These are phyloP conservation scores for Lottia scabra DNA, from an alignment of 2,888 invertebrate species.

Conservation along the genomic window DNA sequence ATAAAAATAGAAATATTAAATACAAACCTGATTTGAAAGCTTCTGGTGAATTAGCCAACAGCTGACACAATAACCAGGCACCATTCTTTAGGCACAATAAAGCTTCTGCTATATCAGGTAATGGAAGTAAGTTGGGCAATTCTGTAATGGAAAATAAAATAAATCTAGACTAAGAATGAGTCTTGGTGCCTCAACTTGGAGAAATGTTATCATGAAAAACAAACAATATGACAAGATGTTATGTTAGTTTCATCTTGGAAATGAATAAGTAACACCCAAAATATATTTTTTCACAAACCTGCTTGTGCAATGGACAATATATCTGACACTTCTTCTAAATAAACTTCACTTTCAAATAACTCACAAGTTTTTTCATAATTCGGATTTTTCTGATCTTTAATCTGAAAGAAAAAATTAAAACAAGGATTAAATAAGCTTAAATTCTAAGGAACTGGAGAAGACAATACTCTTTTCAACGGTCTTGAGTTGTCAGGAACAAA, in stretches of 20 bases:
- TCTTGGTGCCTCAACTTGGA: no score
- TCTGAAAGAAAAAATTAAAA: constrained; percentile 48
- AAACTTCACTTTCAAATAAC: constrained; percentile 93
- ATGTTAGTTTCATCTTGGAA: no score
- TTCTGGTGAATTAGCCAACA: constrained; percentile 95
- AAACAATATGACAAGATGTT: no score
- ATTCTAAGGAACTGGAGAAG: no score
- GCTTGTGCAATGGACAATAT: constrained; percentile 93
- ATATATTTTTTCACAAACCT: constrained; percentile 41
- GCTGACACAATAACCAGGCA: constrained; percentile 87
- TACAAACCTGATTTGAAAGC: constrained; percentile 85
- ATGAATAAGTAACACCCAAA: no score
- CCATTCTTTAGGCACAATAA: constrained; percentile 91
- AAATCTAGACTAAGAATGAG: no score
- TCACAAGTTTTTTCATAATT: constrained; percentile 83
- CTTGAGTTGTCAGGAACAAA: no score
- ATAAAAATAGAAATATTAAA: not conserved
- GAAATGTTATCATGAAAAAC: no score
- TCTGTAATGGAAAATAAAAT: constrained; percentile 71
- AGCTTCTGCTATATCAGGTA: constrained; percentile 85
- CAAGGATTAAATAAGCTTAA: no score
- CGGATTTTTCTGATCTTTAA: constrained; percentile 71
- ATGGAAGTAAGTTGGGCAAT: constrained; percentile 86
- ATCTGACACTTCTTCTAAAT: constrained; percentile 94
- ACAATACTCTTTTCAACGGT: no score